These are phyloP conservation scores for Tangara arthus DNA, from an alignment of 2,797 vertebrate genomes.

Conservation along the genomic window DNA sequence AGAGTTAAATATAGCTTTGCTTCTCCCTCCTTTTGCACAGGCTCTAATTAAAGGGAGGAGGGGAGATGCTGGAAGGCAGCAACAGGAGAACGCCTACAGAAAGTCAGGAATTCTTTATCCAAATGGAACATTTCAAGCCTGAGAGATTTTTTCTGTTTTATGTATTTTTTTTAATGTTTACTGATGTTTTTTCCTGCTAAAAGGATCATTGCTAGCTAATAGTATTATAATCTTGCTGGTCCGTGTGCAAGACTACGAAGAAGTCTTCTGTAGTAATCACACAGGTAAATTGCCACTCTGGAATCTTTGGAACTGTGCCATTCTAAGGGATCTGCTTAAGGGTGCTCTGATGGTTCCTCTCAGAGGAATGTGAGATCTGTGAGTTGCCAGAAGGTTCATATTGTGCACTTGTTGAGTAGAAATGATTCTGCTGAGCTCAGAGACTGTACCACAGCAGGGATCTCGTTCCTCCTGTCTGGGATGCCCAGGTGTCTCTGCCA, in stretches of 20 bases:
- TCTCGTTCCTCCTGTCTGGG: background rate
- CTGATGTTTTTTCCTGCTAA: background rate
- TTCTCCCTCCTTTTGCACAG: background rate
- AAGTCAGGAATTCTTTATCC: background rate
- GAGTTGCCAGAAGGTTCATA: background rate
- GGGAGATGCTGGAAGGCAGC: background rate
- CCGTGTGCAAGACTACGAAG: background rate
- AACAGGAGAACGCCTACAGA: background rate
- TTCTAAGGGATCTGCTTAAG: background rate
- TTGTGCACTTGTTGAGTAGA: background rate
- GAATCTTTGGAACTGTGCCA: background rate
- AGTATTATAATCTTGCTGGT: background rate
- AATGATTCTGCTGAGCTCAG: background rate
- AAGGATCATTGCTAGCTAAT: background rate
- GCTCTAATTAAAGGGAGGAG: background rate
- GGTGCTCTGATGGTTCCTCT: background rate
- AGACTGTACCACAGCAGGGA: background rate
- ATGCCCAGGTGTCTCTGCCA: background rate
- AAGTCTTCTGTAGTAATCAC: background rate
- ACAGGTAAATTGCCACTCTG: background rate
- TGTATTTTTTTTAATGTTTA: background rate
- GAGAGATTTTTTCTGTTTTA: background rate
- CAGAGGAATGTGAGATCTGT: background rate
- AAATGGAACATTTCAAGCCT: background rate
- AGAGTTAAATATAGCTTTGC: background rate